Evolutionary conservation across 2,888 invertebrate genomes (phyloP).

Genomic region (Mystacides longicornis): DNA sequence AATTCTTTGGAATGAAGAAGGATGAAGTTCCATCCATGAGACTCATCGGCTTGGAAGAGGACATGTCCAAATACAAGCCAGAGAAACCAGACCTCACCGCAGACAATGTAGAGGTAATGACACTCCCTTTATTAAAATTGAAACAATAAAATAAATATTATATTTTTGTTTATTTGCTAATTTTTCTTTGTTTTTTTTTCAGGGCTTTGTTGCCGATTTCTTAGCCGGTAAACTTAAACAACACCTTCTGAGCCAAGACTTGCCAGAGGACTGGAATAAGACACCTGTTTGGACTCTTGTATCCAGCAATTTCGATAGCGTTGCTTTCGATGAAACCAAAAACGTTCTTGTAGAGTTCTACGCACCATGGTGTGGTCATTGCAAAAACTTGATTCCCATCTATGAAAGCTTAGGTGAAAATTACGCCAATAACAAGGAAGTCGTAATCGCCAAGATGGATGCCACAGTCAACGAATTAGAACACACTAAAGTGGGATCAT

Average conservation of each 20-base stretch:
- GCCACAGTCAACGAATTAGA: constrained; percentile 96
- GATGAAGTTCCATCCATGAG: constrained; percentile 87
- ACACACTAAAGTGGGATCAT: constrained; percentile 88
- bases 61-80: constrained; percentile 98
- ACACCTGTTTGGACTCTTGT: constrained; percentile 88
- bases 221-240: constrained; percentile 90
- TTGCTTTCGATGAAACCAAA: constrained; percentile 81
- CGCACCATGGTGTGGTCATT: constrained; percentile 98
- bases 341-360: constrained; percentile 98
- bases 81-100: constrained; percentile 60
- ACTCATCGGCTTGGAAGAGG: constrained; percentile 90
- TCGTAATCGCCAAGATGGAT: constrained; percentile 98
- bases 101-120: constrained; percentile 55
- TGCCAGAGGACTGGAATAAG: constrained; percentile 97
- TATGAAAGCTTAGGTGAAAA: constrained; percentile 95
- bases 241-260: constrained; percentile 86
- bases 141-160: neutral
- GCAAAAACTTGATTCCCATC: constrained; percentile 95
- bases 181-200: constrained; percentile 26
- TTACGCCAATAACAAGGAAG: constrained; percentile 71
- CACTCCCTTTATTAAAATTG: neutral
- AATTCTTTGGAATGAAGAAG: constrained; percentile 98
- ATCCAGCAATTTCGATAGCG: constrained; percentile 90
- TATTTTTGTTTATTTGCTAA: neutral
- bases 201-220: constrained; percentile 81